Base-by-base conservation (phyloP, 2,797 vertebrate species). In the Lophura swinhoii region DNA sequence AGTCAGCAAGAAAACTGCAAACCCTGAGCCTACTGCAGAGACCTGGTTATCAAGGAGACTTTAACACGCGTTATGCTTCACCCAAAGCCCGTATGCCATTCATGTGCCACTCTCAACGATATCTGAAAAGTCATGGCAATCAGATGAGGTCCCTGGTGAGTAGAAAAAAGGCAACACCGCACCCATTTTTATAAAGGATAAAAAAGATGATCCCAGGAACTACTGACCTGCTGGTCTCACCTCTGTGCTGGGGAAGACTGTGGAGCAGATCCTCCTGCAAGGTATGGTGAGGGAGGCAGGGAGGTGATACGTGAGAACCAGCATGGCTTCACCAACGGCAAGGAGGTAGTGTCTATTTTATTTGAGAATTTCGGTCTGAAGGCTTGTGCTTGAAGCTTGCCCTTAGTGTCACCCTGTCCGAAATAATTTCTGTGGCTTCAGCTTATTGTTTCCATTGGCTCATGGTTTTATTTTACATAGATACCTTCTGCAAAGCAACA, bases 11-110 rank as follows among this genome's bases (percentile, higher is more conserved):
- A 20, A 39, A 51, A 26, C 33, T 22, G 28, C 28, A 62, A 75
- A 35, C 60, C 56, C 33, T 17, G 14, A 21, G 29, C 39, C 26
- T 12, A 8, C 72, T 62, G 33, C 33, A 29, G 18, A 29, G 18
- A 10, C 22, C 33, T 10, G 26, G 14, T 39, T 28, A 62, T 28
- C 33, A 49, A 39, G 16, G 53, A n/a, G 20, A 3, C 41, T 81
- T 35, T 48, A 67, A n/a, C 17, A 2, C 18, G 46, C 9, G 10
- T 55, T 39, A 10, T 31, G 4, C 2, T 0, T 49, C 10, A 6
- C 31, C 60, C 39, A 43, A 29, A n/a, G n/a, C 70, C 55, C 3
- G 1, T 9, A 6, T 75, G 58, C 41, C 26, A 7, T 33, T 39
- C 35, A 13, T 20, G 35, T 55, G 18, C 48, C 13, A 49, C 23